These are phyloP conservation scores for Eupsittula cactorum DNA, from an alignment of 2,113 vertebrate genomes.

Conservation along the genomic window DNA sequence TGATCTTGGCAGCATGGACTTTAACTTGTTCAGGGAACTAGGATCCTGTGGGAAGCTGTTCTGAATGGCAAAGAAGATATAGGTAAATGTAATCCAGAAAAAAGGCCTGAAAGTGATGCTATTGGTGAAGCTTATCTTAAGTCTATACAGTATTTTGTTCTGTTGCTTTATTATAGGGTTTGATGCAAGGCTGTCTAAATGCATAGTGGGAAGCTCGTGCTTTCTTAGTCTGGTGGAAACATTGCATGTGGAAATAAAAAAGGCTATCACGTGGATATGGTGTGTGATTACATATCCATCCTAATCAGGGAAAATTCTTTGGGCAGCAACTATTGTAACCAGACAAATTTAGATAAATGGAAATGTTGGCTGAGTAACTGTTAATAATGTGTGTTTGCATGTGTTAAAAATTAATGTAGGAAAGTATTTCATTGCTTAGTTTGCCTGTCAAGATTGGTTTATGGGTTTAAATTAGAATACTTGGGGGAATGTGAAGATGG, in stretches of 20 bases:
- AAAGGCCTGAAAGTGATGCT: background rate
- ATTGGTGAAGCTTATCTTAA: background rate
- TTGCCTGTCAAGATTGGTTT: background rate
- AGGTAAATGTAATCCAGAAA: background rate
- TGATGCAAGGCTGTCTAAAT: background rate
- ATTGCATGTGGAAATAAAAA: background rate
- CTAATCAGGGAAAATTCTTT: constrained; percentile 22
- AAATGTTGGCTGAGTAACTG: background rate
- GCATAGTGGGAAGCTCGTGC: background rate
- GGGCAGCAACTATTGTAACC: constrained; percentile 9
- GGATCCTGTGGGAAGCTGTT: background rate
- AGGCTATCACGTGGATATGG: background rate
- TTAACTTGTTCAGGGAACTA: background rate
- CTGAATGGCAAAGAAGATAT: background rate
- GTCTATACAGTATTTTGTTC: accelerated
- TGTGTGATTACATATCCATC: constrained; percentile 13
- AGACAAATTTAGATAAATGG: constrained; percentile 38
- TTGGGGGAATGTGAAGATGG: background rate
- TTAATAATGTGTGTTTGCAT: background rate
- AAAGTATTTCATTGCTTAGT: background rate
- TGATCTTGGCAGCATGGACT: background rate
- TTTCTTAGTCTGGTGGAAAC: background rate
- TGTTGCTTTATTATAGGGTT: background rate
- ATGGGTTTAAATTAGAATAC: background rate
- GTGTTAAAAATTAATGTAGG: background rate